Conservation (phyloP, 2,797 vertebrate genomes). For the Gorsachius magnificus region DNA sequence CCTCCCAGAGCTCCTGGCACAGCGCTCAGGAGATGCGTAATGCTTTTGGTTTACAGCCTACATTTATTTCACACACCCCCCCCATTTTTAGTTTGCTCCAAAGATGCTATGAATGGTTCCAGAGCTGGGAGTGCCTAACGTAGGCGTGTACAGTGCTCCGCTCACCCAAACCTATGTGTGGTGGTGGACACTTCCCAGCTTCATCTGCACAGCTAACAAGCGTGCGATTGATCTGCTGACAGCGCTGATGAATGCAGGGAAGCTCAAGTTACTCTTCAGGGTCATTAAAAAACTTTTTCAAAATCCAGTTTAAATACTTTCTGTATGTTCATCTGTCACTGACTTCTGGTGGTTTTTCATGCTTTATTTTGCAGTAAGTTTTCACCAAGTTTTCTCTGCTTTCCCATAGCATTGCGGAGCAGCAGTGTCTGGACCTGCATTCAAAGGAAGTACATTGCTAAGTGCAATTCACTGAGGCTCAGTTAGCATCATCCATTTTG, state of each 20-base stretch:
- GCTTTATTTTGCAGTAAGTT: background rate
- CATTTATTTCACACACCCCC: background rate
- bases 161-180: background rate
- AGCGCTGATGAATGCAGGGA: background rate
- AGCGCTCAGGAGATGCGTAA: accelerated
- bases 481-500: constrained; percentile 3
- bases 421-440: background rate
- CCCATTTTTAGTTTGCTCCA: background rate
- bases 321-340: background rate
- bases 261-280: background rate
- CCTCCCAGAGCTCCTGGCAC: background rate
- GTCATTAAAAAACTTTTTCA: background rate
- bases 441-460: background rate
- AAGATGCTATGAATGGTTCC: background rate
- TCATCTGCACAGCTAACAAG: background rate
- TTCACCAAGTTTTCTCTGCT: background rate
- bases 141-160: background rate
- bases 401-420: background rate
- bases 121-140: background rate
- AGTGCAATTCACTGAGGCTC: background rate
- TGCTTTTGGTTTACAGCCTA: background rate
- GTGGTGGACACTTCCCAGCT: background rate
- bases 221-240: background rate
- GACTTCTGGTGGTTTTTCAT: background rate
- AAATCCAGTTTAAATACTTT: background rate